These are phyloP conservation scores for Plectropomus leopardus DNA, from an alignment of 2,113 vertebrate species.

Conservation along the genomic window DNA sequence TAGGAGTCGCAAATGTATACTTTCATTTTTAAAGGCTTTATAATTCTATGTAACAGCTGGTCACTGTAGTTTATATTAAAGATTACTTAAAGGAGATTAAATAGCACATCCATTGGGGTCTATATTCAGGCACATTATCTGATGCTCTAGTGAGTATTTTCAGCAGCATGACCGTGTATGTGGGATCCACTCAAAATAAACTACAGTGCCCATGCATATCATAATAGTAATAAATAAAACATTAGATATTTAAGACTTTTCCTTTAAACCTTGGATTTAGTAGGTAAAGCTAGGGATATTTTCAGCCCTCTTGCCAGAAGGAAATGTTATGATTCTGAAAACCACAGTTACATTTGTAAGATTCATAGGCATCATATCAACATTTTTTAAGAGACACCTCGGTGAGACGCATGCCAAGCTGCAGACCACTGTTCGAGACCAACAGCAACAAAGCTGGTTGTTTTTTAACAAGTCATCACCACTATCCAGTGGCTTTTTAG, in stretches of 20 bases:
- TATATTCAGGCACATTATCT: not conserved
- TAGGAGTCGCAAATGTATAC: not conserved
- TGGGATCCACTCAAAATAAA: not conserved
- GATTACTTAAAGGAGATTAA: not conserved
- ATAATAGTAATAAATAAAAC: slow-evolving; percentile 1
- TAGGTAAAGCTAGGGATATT: not conserved
- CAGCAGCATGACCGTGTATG: not conserved
- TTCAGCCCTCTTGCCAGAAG: too few relatives aligned
- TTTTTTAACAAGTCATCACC: too few relatives aligned
- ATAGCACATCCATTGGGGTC: not conserved
- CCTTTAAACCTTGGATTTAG: not conserved
- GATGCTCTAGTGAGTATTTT: not conserved
- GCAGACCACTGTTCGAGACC: too few relatives aligned
- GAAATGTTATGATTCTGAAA: too few relatives aligned
- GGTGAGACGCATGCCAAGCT: too few relatives aligned
- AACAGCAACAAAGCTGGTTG: too few relatives aligned
- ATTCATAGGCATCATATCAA: too few relatives aligned
- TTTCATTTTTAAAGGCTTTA: not conserved
- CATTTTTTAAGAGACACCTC: too few relatives aligned
- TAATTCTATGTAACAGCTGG: not conserved
- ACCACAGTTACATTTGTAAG: too few relatives aligned
- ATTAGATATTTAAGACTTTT: not conserved
- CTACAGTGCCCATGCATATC: not conserved
- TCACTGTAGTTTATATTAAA: not conserved
- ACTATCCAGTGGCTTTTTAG: too few relatives aligned